These are phyloP conservation scores for Plotosus lineatus DNA, from an alignment of 2,113 vertebrate species.

Conservation along the genomic window DNA sequence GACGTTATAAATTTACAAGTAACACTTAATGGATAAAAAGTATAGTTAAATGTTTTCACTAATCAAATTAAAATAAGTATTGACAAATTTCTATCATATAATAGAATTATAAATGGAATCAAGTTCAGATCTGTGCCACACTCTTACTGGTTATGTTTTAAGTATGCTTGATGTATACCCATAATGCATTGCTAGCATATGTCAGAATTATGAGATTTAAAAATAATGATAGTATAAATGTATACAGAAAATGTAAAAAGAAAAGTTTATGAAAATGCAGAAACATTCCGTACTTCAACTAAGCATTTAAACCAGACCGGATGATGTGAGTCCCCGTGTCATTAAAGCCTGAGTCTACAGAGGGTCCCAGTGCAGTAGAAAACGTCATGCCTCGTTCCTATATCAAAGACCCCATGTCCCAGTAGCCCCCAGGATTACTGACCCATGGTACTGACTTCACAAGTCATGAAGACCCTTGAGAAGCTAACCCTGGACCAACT, in stretches of 20 bases:
- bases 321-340: too few species aligned
- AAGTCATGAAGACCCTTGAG: too few species aligned
- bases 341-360: too few species aligned
- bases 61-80: neutral
- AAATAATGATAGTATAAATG: neutral
- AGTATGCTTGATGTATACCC: neutral
- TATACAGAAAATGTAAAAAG: neutral
- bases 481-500: too few species aligned
- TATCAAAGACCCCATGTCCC: too few species aligned
- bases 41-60: neutral
- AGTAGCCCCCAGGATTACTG: too few species aligned
- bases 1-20: neutral
- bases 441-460: too few species aligned
- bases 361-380: too few species aligned
- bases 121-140: too few species aligned
- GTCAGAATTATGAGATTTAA: neutral
- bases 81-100: neutral
- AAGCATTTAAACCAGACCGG: neutral
- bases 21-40: neutral
- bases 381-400: too few species aligned
- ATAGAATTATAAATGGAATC: neutral
- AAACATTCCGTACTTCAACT: neutral
- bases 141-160: too few species aligned
- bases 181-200: neutral
- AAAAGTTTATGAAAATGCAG: neutral